phyloP scores from a whole-genome alignment of 1,140 invertebrate genomes.

The Daktulosphaira vitifoliae region DNA sequence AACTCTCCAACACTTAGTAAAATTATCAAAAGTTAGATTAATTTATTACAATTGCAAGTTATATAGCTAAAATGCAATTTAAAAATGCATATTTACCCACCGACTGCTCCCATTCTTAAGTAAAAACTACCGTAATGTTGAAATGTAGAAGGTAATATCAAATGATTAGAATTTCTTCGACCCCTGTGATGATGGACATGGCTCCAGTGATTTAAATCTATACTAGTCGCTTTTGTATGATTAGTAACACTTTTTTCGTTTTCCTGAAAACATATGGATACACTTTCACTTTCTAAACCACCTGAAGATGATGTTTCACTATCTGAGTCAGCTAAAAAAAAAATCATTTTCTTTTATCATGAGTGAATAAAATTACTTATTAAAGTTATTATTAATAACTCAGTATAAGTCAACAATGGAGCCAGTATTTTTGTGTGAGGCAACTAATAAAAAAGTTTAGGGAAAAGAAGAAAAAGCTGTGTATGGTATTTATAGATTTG shows the following conservation, averaged over 20 bases:
- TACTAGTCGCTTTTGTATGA: neutral
- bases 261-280: constrained; percentile 6
- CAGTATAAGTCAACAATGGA: too few species aligned
- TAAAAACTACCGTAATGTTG: constrained; percentile 89
- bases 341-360: too few species aligned
- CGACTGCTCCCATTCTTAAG: constrained; percentile 82
- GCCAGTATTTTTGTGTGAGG: too few species aligned
- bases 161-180: constrained; percentile 3
- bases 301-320: neutral
- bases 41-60: too few species aligned
- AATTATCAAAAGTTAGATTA: too few species aligned
- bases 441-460: too few species aligned
- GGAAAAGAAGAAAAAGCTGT: too few species aligned
- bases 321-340: neutral
- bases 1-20: too few species aligned
- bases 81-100: constrained; percentile 44
- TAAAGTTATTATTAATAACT: constrained; percentile 33
- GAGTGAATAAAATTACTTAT: too few species aligned
- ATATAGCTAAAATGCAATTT: too few species aligned
- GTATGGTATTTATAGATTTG: too few species aligned
- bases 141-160: constrained; percentile 1
- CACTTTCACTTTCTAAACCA: neutral
- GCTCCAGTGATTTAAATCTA: constrained; percentile 1
- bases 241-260: neutral
- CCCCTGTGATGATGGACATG: constrained; percentile 21